A percentile compares a stretch with the other conserved stretches of the same genome.
These are phyloP conservation scores for Pteropus alecto DNA, from an alignment of 2,113 vertebrate genomes.

Conservation along the genomic window DNA sequence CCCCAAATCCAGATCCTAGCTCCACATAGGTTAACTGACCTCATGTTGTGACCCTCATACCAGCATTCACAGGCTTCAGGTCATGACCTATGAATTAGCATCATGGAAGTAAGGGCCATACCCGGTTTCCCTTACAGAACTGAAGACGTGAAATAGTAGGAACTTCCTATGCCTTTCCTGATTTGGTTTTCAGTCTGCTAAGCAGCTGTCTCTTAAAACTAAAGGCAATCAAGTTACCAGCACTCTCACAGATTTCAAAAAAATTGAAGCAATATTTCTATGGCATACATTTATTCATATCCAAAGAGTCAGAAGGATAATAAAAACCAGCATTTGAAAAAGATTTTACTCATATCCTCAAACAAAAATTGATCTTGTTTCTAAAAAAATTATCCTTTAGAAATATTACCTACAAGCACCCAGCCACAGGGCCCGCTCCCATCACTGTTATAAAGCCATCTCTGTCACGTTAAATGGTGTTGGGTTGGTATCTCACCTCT, in stretches of 20 bases:
- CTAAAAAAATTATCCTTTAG: slow-evolving; percentile 22
- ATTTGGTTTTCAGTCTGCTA: slow-evolving; percentile 45
- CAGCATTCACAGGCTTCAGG: slow-evolving; percentile 79
- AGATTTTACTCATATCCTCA: slow-evolving; percentile 54
- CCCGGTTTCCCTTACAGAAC: slow-evolving; percentile 76
- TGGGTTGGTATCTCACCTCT: not conserved
- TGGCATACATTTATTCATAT: slow-evolving; percentile 28
- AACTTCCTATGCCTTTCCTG: slow-evolving; percentile 59
- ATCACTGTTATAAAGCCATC: not conserved
- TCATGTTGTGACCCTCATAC: slow-evolving; percentile 79
- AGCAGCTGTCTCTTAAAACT: slow-evolving; percentile 62
- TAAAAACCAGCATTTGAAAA: slow-evolving; percentile 36
- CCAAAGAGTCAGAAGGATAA: slow-evolving; percentile 24
- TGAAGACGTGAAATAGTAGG: slow-evolving; percentile 66
- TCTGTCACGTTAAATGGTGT: not conserved
- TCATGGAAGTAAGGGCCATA: slow-evolving; percentile 75
- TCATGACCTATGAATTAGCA: slow-evolving; percentile 83
- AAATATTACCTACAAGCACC: not conserved
- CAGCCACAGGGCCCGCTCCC: not conserved
- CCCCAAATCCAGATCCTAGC: slow-evolving; percentile 52
- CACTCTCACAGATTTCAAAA: slow-evolving; percentile 25
- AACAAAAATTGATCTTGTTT: slow-evolving; percentile 61
- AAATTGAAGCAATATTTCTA: slow-evolving; percentile 57
- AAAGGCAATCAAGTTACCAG: slow-evolving; percentile 48
- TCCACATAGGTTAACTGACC: slow-evolving; percentile 77